phyloP scores from a whole-genome alignment of 1,140 invertebrate species.

The Pteromalus puparum region DNA sequence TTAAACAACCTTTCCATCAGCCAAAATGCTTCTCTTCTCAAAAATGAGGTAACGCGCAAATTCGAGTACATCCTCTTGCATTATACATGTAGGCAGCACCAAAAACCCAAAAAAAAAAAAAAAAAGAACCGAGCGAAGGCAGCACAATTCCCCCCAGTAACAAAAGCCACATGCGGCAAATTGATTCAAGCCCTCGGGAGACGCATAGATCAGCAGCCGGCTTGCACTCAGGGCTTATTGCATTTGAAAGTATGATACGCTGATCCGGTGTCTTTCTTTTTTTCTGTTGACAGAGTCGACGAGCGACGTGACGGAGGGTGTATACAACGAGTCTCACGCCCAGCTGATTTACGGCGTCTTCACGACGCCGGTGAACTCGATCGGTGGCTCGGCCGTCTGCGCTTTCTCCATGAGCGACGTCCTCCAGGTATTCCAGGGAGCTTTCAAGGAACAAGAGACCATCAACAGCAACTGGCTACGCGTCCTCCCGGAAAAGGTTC shows the following conservation, averaged over 20 bases:
- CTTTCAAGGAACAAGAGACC: slow-evolving; percentile 94
- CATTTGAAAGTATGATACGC: slow-evolving; percentile 29
- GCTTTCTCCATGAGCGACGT: slow-evolving; percentile 94
- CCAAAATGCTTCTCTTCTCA: too few species aligned
- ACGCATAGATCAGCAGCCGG: not conserved
- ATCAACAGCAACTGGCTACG: slow-evolving; percentile 96
- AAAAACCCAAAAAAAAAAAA: too few species aligned
- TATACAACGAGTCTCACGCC: slow-evolving; percentile 80
- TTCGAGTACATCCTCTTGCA: too few species aligned
- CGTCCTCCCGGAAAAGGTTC: slow-evolving; percentile 84
- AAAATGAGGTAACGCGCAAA: too few species aligned
- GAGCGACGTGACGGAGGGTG: slow-evolving; percentile 83
- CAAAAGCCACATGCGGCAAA: not conserved
- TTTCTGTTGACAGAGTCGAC: slow-evolving; percentile 81
- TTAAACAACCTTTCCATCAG: too few species aligned
- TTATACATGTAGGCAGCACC: too few species aligned
- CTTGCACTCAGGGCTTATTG: slow-evolving; percentile 24
- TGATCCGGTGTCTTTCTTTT: not conserved
- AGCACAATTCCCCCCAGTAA: too few species aligned
- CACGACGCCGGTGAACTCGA: slow-evolving; percentile 95
- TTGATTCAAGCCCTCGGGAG: not conserved
- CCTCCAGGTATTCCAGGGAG: slow-evolving; percentile 90
- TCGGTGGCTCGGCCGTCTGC: slow-evolving; percentile 97
- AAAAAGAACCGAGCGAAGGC: too few species aligned
- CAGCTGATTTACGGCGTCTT: slow-evolving; percentile 96